These are phyloP conservation scores for Parnassius apollo DNA, from an alignment of 2,888 invertebrate species.

Conservation along the genomic window DNA sequence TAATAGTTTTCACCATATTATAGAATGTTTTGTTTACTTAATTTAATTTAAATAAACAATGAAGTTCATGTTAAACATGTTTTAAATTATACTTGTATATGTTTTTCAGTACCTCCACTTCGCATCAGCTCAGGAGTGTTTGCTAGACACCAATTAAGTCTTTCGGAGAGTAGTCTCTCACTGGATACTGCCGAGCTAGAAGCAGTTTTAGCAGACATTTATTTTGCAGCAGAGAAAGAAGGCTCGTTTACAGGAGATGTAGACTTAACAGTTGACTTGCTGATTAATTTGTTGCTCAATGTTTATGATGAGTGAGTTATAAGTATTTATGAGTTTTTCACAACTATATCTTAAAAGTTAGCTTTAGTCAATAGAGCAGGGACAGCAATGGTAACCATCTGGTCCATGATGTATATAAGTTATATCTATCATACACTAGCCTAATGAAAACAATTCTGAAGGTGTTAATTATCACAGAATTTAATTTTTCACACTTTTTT, in stretches of 20 bases:
- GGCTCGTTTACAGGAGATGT: conserved; percentile 82
- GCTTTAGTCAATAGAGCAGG: too few relatives aligned
- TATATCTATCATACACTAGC: too few relatives aligned
- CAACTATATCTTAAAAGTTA: too few relatives aligned
- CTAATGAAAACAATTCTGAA: too few relatives aligned
- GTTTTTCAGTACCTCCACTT: conserved; percentile 63
- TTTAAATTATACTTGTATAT: conserved; percentile 9
- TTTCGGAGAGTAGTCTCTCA: conserved; percentile 84
- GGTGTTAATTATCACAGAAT: too few relatives aligned
- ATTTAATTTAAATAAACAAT: too few relatives aligned
- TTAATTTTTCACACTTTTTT: too few relatives aligned
- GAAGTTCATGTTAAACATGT: too few relatives aligned
- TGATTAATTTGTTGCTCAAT: conserved; percentile 84
- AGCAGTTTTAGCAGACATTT: conserved; percentile 87
- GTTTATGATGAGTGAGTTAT: conserved; percentile 84
- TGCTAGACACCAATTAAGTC: conserved; percentile 85
- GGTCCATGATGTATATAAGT: too few relatives aligned
- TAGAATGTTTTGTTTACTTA: too few relatives aligned
- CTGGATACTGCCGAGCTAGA: conserved; percentile 86
- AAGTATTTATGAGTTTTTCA: background rate
- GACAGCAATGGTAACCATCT: too few relatives aligned
- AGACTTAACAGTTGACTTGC: conserved; percentile 83
- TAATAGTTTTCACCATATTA: too few relatives aligned
- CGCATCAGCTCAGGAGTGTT: conserved; percentile 86
- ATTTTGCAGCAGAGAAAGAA: conserved; percentile 86